Evolutionary conservation across 2,113 vertebrate genomes (phyloP).

Genomic region (Typhlomys cinereus): DNA sequence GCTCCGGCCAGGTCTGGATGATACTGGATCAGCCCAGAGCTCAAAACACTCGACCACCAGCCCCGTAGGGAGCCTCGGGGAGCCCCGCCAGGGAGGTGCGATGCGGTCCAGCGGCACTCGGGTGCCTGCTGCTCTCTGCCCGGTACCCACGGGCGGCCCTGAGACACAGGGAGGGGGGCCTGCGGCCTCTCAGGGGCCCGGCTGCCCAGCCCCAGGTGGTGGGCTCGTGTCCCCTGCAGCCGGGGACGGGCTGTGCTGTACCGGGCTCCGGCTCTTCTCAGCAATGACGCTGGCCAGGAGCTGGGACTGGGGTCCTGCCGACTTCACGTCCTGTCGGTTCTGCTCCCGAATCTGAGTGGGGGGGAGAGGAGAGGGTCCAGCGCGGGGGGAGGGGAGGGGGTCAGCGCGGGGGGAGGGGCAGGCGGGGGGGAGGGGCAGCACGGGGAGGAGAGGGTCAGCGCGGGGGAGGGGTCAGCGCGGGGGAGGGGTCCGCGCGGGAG

Average conservation of each 20-base stretch:
- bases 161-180: too few relatives aligned
- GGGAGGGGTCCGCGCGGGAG: neutral
- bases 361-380: neutral
- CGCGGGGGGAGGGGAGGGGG: neutral
- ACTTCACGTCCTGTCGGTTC: slow-evolving; percentile 97
- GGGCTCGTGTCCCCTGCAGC: slow-evolving; percentile 37
- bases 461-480: neutral
- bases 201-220: slow-evolving; percentile 50
- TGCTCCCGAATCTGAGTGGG: slow-evolving; percentile 92
- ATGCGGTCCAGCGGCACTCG: neutral
- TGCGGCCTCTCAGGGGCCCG: slow-evolving; percentile 71
- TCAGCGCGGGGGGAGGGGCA: neutral
- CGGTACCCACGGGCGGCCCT: neutral
- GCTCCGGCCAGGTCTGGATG: neutral
- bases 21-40: neutral
- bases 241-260: slow-evolving; percentile 77
- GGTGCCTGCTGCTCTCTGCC: neutral
- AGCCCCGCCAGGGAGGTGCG: neutral
- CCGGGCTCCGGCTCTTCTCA: slow-evolving; percentile 92
- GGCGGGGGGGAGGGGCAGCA: neutral
- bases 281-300: slow-evolving; percentile 94
- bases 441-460: too few relatives aligned
- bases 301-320: slow-evolving; percentile 96
- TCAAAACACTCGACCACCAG: neutral
- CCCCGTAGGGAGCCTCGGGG: neutral